phyloP scores from a whole-genome alignment of 2,797 vertebrate species.

The Channa striata region DNA sequence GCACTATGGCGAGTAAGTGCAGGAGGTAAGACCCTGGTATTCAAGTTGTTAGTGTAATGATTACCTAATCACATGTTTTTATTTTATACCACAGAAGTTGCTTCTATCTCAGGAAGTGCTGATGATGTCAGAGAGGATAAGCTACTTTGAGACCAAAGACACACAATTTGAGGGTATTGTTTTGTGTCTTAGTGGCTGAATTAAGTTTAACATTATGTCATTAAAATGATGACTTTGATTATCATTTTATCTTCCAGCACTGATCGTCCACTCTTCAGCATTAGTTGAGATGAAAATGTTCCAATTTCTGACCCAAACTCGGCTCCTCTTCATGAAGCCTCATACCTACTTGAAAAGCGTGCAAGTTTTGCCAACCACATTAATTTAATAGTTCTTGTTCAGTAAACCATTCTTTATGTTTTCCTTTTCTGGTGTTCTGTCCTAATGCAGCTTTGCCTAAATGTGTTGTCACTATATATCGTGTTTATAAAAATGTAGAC shows the following conservation, averaged over 20 bases:
- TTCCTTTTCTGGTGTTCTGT: slow-evolving; percentile 42
- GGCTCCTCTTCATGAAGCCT: slow-evolving; percentile 59
- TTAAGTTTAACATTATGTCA: not conserved
- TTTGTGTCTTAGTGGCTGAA: not conserved
- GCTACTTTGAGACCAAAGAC: slow-evolving; percentile 76
- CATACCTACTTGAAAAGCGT: slow-evolving; percentile 38
- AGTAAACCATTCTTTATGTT: slow-evolving; percentile 22
- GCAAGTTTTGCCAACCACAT: slow-evolving; percentile 54
- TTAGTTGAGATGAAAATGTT: slow-evolving; percentile 38
- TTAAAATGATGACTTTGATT: not conserved
- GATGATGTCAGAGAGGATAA: slow-evolving; percentile 82
- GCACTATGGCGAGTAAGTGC: too few species aligned
- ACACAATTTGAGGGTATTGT: slow-evolving; percentile 38
- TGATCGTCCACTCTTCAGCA: slow-evolving; percentile 52
- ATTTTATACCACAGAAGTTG: slow-evolving; percentile 75
- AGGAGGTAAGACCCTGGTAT: not conserved
- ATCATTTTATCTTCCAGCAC: slow-evolving; percentile 38
- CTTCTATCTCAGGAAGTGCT: slow-evolving; percentile 86
- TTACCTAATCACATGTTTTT: not conserved
- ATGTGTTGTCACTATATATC: slow-evolving; percentile 33
- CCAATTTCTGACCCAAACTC: slow-evolving; percentile 38
- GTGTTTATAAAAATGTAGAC: slow-evolving; percentile 34
- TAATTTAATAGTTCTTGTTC: slow-evolving; percentile 39
- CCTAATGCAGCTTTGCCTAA: slow-evolving; percentile 38
- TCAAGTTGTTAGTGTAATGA: not conserved